Conservation (phyloP, 2,888 invertebrate genomes). For the Cerastoderma edule region DNA sequence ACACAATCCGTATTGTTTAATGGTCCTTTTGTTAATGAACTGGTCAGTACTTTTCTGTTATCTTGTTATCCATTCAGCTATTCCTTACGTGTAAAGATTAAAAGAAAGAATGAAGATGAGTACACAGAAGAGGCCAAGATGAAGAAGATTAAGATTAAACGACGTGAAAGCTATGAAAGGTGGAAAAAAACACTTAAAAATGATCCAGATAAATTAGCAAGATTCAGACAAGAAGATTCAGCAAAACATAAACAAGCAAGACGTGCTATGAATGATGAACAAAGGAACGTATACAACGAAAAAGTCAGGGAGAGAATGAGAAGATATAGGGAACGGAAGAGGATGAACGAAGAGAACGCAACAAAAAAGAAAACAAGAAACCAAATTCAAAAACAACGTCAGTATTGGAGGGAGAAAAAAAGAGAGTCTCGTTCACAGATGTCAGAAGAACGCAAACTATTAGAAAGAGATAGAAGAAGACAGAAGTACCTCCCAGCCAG, state of each 20-base stretch:
- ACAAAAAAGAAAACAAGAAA: conserved; percentile 29
- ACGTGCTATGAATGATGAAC: conserved; percentile 21
- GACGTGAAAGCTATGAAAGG: conserved; percentile 4
- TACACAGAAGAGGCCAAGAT: conserved; percentile 17
- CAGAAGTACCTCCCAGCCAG: conserved; percentile 10
- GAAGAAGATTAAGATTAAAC: conserved; percentile 6
- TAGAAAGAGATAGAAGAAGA: conserved; percentile 6
- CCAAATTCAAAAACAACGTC: conserved; percentile 21
- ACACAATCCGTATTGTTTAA: background rate
- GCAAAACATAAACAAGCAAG: conserved; percentile 23
- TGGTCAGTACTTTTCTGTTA: background rate
- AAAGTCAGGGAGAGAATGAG: conserved; percentile 30
- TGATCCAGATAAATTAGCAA: background rate
- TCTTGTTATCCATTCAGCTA: conserved; percentile 15
- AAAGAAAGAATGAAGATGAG: conserved; percentile 16
- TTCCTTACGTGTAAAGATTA: conserved; percentile 12
- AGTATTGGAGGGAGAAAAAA: conserved; percentile 24
- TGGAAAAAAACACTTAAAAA: conserved; percentile 16
- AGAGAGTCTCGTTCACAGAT: conserved; percentile 18
- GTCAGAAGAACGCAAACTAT: conserved; percentile 9
- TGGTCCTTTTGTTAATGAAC: background rate
- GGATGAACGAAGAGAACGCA: conserved; percentile 15
- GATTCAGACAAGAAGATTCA: conserved; percentile 20
- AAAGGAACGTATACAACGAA: conserved; percentile 23
- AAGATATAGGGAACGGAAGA: conserved; percentile 24